Percentiles rank a stretch among this genome's conserved stretches.
These are phyloP conservation scores for Ctena decussata DNA, from an alignment of 2,888 invertebrate species.

Conservation along the genomic window DNA sequence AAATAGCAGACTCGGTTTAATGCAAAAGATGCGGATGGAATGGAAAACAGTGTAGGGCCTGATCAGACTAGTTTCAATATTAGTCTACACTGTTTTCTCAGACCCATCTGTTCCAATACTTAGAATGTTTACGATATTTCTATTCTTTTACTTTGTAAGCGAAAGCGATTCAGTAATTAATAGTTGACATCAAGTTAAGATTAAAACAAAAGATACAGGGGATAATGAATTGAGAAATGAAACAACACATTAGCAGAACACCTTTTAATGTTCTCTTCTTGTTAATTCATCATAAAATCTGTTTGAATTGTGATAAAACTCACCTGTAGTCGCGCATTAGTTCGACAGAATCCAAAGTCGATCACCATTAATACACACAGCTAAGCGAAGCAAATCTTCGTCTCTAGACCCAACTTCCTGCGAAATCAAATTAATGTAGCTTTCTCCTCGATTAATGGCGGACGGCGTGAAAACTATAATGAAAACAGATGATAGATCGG, in stretches of 20 bases:
- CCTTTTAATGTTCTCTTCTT: background rate
- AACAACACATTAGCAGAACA: background rate
- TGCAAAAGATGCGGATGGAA: too few relatives aligned
- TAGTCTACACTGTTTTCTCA: too few relatives aligned
- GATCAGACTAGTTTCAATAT: too few relatives aligned
- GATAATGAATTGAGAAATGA: slow-evolving; percentile 2
- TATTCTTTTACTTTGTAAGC: background rate
- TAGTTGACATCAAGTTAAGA: background rate
- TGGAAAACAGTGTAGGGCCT: too few relatives aligned
- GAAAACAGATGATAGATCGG: slow-evolving; percentile 9
- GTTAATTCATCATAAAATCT: background rate
- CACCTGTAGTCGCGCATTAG: background rate
- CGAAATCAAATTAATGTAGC: slow-evolving; percentile 9
- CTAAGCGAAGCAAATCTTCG: background rate
- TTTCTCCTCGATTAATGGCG: slow-evolving; percentile 2
- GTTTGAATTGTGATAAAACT: background rate
- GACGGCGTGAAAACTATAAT: slow-evolving; percentile 7
- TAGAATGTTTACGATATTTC: too few relatives aligned
- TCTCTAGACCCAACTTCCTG: background rate
- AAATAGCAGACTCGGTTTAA: too few relatives aligned
- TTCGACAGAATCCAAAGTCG: background rate
- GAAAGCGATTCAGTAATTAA: background rate
- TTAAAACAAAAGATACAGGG: background rate
- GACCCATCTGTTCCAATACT: too few relatives aligned
- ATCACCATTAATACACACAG: background rate